Conservation (phyloP, 1,140 invertebrate species). For the Aphelenchoides besseyi region DNA sequence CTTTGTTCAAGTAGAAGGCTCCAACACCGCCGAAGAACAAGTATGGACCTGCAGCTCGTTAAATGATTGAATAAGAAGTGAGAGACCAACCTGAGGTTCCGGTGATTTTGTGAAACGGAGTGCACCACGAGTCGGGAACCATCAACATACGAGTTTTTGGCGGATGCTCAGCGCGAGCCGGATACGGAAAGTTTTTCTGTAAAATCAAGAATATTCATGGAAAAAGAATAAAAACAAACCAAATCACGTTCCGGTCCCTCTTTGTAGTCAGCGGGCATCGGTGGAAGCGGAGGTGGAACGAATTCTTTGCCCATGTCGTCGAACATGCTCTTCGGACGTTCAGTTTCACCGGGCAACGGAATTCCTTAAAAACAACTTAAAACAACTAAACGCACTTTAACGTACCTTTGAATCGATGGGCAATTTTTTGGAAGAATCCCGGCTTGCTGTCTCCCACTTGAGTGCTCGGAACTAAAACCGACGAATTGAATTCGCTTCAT, state of each 20-base stretch:
- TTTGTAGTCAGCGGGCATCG: constrained; percentile 58
- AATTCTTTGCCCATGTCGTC: constrained; percentile 60
- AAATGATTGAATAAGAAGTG: constrained; percentile 10
- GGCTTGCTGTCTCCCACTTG: constrained; percentile 29
- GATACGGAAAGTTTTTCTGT: constrained; percentile 59
- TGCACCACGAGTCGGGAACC: constrained; percentile 60
- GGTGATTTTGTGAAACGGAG: constrained; percentile 58
- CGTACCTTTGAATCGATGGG: constrained; percentile 53
- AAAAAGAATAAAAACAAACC: constrained; percentile 38
- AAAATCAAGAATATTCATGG: constrained; percentile 27
- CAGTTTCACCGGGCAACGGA: constrained; percentile 53
- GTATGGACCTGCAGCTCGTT: constrained; percentile 50
- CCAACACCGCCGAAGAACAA: constrained; percentile 55
- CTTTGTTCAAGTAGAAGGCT: constrained; percentile 59
- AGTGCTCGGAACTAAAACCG: neutral
- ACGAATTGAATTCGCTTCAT: neutral
- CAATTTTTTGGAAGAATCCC: constrained; percentile 58
- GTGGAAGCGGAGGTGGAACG: constrained; percentile 49
- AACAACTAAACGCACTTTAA: constrained; percentile 19
- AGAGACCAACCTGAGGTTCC: constrained; percentile 51
- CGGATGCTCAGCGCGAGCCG: constrained; percentile 50
- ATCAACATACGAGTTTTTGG: constrained; percentile 59
- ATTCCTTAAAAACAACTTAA: constrained; percentile 46
- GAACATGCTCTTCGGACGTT: constrained; percentile 56
- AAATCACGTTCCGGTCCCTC: constrained; percentile 60